Evolutionary conservation across 2,797 vertebrate species (phyloP).

Genomic region (Pitangus sulphuratus): DNA sequence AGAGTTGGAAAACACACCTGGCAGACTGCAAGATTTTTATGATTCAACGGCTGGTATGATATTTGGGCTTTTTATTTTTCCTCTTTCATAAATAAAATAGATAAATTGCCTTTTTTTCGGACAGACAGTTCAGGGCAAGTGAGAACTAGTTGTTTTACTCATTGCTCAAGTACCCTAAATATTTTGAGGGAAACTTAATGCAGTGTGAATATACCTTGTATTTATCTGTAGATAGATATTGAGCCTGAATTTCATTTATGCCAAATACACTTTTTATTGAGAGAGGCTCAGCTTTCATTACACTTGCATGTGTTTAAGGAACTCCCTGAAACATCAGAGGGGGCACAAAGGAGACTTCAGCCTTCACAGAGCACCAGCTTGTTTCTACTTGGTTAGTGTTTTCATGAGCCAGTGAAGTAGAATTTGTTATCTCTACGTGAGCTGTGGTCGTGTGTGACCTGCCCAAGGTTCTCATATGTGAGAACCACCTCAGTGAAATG

Average conservation of each 20-base stretch:
- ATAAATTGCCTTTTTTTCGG: background rate
- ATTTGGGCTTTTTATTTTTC: background rate
- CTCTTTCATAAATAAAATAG: background rate
- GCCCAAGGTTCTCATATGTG: background rate
- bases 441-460: background rate
- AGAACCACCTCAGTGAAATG: background rate
- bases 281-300: background rate
- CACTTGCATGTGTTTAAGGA: background rate
- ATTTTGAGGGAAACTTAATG: background rate
- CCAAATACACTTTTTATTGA: background rate
- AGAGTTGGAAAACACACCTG: slow-evolving; percentile 87
- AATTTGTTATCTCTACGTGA: background rate
- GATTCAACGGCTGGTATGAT: slow-evolving; percentile 87
- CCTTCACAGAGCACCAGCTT: background rate
- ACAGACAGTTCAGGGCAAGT: background rate
- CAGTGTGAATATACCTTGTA: background rate
- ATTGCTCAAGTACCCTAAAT: background rate
- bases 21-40: slow-evolving; percentile 94
- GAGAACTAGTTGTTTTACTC: background rate
- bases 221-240: background rate
- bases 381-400: background rate
- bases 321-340: background rate
- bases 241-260: background rate
- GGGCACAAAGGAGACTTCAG: background rate
- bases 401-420: background rate